Base-by-base conservation (phyloP, 2,113 vertebrate genomes). In the Tragulus kanchil region DNA sequence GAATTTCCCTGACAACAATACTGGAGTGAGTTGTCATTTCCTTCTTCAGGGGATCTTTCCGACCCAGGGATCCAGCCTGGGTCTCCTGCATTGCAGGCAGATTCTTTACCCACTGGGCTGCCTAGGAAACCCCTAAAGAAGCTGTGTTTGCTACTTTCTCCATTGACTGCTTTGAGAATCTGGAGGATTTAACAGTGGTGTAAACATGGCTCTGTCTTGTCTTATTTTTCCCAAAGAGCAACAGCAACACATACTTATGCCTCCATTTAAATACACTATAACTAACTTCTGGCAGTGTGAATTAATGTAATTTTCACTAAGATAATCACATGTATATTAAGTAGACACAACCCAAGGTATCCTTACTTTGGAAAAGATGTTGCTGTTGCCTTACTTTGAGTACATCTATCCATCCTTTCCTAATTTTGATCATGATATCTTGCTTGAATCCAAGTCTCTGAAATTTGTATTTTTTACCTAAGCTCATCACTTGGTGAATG, bases 381-480 rank as follows among this genome's bases (percentile, higher is more conserved):
- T 21, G 69, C 7, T 42, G 61, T 31, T 89, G 23, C 67, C 28
- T 85, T 48, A 31, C 42, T 59, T 54, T 0, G 16, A 64, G 8
- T 61, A 25, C 26, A 5, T 42, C 36, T 45, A 4, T 9, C 45
- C 31, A 19, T 11, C 64, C 71, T 52, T 67, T 26, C n/a, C n/a
- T 45, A n/a, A 13, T 31, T 69, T 54, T 56, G 31, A 1, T 79
- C 17, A 11, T 83, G 36, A n/a, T 62, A 31, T 85, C 58, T 92
- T 89, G 17, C 58, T 85, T 79, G 73, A 86, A 58, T 89, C 26
- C 16, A 56, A 25, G 11, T 25, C 21, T n/a, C n/a, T 81, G 25
- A 92, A 62, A 21, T 62, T 45, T 71, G 2, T 84, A 56, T 59
- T 95, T 96, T 82, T 92, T 28, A 90, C 17, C 69, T 17, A 65